phyloP scores from a whole-genome alignment of 2,888 invertebrate genomes.

The Brachylomia viminalis region DNA sequence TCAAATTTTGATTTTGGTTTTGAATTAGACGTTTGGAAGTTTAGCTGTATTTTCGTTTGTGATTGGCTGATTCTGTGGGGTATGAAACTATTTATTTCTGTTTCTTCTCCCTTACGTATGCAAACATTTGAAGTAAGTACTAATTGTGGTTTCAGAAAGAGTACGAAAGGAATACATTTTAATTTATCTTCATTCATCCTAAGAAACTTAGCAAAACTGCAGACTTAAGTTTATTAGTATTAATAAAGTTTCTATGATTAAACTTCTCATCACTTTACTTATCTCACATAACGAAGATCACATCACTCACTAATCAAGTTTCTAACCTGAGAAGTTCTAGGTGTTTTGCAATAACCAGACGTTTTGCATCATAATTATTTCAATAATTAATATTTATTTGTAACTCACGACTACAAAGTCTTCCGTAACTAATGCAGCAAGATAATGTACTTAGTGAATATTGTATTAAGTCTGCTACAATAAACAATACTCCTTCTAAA shows the following conservation, averaged over 20 bases:
- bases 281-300: neutral
- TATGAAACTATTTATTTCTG: neutral
- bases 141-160: constrained; percentile 8
- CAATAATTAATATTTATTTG: constrained; percentile 35
- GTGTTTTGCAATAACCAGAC: constrained; percentile 16
- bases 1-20: constrained; percentile 66
- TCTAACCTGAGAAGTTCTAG: neutral
- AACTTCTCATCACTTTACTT: neutral
- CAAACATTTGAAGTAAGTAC: constrained; percentile 6
- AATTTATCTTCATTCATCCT: neutral
- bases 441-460: neutral
- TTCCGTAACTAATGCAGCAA: constrained; percentile 1
- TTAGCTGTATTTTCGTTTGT: constrained; percentile 17
- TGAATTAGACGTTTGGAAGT: constrained; percentile 54
- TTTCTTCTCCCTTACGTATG: neutral
- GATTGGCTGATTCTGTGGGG: constrained; percentile 8
- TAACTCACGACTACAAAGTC: constrained; percentile 22
- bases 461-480: neutral
- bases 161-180: neutral
- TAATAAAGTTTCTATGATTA: neutral
- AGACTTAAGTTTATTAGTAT: neutral
- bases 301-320: no score
- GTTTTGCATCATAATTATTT: constrained; percentile 39
- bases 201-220: neutral
- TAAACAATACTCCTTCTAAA: neutral